These are phyloP conservation scores for Sebastiscus tertius DNA, from an alignment of 2,797 vertebrate genomes.

Conservation along the genomic window DNA sequence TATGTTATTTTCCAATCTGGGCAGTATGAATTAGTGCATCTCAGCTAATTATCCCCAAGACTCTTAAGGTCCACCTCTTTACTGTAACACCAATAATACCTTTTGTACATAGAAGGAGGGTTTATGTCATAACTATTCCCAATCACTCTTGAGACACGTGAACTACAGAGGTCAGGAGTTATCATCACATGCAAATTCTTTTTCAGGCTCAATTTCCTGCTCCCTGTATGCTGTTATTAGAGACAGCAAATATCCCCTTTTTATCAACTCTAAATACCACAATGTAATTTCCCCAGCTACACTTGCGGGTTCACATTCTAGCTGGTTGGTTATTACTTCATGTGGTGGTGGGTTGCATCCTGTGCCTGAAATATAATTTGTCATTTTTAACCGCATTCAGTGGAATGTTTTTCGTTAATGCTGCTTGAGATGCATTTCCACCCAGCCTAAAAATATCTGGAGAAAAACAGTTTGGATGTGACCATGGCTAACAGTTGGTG, in stretches of 20 bases:
- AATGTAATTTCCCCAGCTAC: background rate
- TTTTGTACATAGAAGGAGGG: background rate
- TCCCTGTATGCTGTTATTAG: background rate
- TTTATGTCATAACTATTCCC: background rate
- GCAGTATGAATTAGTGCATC: background rate
- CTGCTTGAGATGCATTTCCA: conserved; percentile 46
- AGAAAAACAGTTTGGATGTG: conserved; percentile 56
- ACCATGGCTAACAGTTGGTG: conserved; percentile 73
- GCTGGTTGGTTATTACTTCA: conserved; percentile 1
- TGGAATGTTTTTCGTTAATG: background rate
- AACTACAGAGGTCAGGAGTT: background rate
- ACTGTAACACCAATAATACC: background rate
- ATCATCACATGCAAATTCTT: background rate
- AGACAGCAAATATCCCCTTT: background rate
- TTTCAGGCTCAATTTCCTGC: background rate
- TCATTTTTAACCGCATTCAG: conserved; percentile 21
- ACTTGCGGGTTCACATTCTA: too few species aligned
- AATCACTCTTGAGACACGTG: background rate
- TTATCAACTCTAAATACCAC: background rate
- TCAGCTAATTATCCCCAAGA: background rate
- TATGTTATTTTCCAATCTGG: background rate
- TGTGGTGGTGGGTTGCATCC: background rate
- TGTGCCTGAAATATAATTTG: background rate
- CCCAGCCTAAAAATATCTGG: conserved; percentile 62
- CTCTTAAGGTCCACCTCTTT: background rate